Base-by-base conservation (phyloP, 2,113 vertebrate genomes). In the Plectropomus leopardus region DNA sequence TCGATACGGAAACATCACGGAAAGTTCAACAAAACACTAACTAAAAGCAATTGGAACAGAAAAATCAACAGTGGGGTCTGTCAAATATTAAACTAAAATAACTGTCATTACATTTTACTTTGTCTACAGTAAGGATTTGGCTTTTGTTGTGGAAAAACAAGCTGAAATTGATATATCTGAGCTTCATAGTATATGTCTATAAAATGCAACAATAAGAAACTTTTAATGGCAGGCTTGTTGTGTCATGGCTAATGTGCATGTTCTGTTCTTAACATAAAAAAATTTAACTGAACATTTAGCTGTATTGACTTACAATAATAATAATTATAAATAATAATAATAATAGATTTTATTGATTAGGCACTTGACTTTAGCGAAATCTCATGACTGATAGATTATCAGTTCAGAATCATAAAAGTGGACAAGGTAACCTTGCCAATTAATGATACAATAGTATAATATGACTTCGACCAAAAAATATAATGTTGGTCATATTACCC, bases 41-140 rank as follows among this genome's bases (percentile, higher is more conserved):
- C 44, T 11, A 9, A 47, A 61, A 48, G 32, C 13, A 32, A 14
- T 8, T 55, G 19, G 60, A 57, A 59, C 3, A 40, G 14, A 63
- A n/a, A 57, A 57, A 57, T 34, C 21, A 42, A 17, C 51, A 51
- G 5, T 0, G 0, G 24, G 42, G 19, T 61, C 42, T 63, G 13
- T 77, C 13, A 83, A 61, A 63, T 50, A 50, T 44, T 61, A 7
- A 61, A 45, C n/a, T 47, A 47, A 21, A 7, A 54, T 14, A 28
- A n/a, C 17, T 28, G 51, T 44, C 24, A 44, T 7, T 61, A 28
- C 13, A 3, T 21, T 63, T 19, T 32, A 7, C 19, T 54, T 9
- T 0, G 30, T 19, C 47, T 26, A 7, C 23, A n/a, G 47, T 5
- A 28, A 44, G 4, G 2, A 40, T 40, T 40, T 40, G 36, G 36